phyloP scores from a whole-genome alignment of 2,113 vertebrate species.

The Proteles cristata region DNA sequence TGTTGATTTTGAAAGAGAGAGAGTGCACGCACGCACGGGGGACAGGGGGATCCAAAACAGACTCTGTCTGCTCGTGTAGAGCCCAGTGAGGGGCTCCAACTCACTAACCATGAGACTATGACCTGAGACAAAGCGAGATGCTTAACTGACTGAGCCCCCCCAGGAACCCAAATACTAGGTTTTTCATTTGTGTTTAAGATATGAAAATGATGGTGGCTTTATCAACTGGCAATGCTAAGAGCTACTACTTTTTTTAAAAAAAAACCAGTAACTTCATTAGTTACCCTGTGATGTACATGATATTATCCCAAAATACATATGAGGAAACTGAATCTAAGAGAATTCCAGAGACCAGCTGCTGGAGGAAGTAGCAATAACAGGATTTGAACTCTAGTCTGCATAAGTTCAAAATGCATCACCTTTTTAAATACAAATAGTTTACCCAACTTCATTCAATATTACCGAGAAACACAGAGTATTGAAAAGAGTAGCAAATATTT shows the following conservation, averaged over 20 bases:
- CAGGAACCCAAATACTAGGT: background rate
- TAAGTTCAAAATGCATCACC: background rate
- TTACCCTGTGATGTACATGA: background rate
- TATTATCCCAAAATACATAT: background rate
- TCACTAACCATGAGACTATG: too few species aligned
- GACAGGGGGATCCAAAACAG: too few species aligned
- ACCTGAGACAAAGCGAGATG: too few species aligned
- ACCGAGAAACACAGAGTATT: background rate
- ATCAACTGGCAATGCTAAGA: background rate
- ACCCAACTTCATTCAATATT: background rate
- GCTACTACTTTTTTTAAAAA: background rate
- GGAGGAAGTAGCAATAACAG: background rate
- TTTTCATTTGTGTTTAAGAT: slow-evolving; percentile 22
- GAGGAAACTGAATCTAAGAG: background rate
- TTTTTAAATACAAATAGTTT: background rate
- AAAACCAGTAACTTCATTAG: background rate
- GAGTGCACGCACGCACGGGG: too few species aligned
- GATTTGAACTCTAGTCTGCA: background rate
- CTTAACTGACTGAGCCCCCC: too few species aligned
- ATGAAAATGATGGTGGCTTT: background rate
- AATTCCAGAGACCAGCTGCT: background rate
- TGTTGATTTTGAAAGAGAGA: too few species aligned
- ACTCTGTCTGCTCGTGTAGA: too few species aligned
- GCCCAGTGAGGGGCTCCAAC: too few species aligned
- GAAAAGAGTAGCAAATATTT: background rate